These are phyloP conservation scores for Forbesichthys agassizii DNA, from an alignment of 2,113 vertebrate species.

Conservation along the genomic window DNA sequence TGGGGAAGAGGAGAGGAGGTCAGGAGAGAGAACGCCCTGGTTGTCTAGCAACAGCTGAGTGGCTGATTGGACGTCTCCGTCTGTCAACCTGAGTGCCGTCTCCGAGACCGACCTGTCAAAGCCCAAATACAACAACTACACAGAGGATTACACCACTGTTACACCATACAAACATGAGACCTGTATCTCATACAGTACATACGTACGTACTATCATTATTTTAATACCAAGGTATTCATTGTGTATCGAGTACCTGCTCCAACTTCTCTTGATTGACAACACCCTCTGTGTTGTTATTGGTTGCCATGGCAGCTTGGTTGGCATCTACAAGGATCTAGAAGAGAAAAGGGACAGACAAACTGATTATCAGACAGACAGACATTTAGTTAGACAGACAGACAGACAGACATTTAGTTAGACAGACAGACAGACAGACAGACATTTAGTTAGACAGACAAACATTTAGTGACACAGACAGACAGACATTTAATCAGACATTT, in stretches of 20 bases:
- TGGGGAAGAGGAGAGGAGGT: conserved; percentile 57
- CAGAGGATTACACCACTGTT: neutral
- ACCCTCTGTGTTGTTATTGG: conserved; percentile 35
- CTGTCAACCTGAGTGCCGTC: conserved; percentile 77
- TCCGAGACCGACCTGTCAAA: conserved; percentile 76
- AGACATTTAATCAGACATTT: too few relatives aligned
- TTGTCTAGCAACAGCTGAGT: conserved; percentile 85
- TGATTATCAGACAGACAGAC: neutral
- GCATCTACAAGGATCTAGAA: conserved; percentile 71
- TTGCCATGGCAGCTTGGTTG: neutral
- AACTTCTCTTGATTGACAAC: conserved; percentile 39
- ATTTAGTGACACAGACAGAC: too few relatives aligned
- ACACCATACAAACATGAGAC: neutral
- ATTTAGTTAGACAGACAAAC: neutral
- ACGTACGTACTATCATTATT: neutral
- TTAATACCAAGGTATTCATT: neutral
- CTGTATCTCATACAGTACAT: neutral
- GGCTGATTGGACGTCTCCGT: conserved; percentile 83
- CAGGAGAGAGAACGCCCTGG: conserved; percentile 79
- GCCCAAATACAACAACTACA: conserved; percentile 85
- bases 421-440: neutral
- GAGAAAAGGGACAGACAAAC: neutral
- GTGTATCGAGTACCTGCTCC: conserved; percentile 60
- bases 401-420: neutral
- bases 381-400: neutral